A percentile compares a stretch with the other conserved stretches of the same genome.
These are phyloP conservation scores for Aelia acuminata DNA, from an alignment of 2,888 invertebrate species.

Conservation along the genomic window DNA sequence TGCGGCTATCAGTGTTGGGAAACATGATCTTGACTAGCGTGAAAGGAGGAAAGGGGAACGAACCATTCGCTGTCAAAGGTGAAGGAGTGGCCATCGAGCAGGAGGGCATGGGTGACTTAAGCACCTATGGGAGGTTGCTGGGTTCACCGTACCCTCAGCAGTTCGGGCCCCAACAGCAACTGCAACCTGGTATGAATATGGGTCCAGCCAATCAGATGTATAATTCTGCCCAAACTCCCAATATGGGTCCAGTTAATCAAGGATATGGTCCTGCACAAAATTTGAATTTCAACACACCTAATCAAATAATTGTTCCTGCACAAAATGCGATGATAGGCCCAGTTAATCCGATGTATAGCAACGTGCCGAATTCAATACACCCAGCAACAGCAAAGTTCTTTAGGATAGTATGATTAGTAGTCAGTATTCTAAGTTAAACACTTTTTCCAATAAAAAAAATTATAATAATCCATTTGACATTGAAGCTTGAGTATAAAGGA, in stretches of 20 bases:
- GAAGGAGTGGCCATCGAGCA: not conserved
- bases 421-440: too few species aligned
- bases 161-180: too few species aligned
- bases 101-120: not conserved
- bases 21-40: conserved; percentile 67
- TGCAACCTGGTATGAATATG: not conserved
- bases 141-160: not conserved
- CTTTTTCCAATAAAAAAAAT: too few species aligned
- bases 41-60: conserved; percentile 15
- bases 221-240: not conserved
- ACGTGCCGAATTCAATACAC: too few species aligned
- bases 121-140: not conserved
- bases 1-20: conserved; percentile 68
- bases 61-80: conserved; percentile 38
- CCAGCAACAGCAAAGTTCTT: too few species aligned
- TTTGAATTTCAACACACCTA: not conserved
- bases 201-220: not conserved
- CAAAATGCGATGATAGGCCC: too few species aligned
- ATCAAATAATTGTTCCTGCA: not conserved
- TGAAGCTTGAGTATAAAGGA: too few species aligned
- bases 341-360: too few species aligned
- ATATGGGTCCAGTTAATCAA: not conserved
- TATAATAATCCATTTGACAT: too few species aligned
- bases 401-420: too few species aligned
- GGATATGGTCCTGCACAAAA: not conserved